Conservation (phyloP, 2,888 invertebrate genomes). For the Crioceris asparagi region DNA sequence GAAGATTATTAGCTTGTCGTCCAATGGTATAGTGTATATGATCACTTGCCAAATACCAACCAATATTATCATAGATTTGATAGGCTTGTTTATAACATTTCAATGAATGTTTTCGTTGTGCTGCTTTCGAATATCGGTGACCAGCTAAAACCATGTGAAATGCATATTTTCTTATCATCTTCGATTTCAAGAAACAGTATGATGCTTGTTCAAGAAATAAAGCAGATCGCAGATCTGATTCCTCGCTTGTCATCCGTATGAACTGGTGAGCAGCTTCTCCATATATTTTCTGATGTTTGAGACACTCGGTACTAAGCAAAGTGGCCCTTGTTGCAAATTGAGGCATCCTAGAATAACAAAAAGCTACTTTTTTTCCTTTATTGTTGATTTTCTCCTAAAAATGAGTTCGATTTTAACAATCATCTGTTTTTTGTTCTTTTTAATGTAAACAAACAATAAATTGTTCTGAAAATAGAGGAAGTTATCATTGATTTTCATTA, state of each 20-base stretch:
- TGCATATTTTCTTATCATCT: constrained; percentile 84
- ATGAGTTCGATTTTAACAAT: no score
- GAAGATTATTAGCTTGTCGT: constrained; percentile 74
- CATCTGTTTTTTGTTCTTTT: no score
- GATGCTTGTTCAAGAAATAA: constrained; percentile 91
- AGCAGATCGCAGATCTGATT: constrained; percentile 92
- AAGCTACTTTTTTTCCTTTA: no score
- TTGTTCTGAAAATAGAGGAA: neutral
- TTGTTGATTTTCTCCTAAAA: no score
- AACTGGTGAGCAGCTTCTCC: constrained; percentile 92
- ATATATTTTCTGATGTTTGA: constrained; percentile 65
- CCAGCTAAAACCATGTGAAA: constrained; percentile 96
- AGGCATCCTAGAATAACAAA: constrained; percentile 53
- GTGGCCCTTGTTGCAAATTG: constrained; percentile 90
- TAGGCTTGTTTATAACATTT: constrained; percentile 87
- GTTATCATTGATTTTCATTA: neutral
- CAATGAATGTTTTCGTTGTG: constrained; percentile 84
- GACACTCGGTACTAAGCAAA: constrained; percentile 76
- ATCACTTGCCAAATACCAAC: constrained; percentile 89
- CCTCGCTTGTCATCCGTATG: constrained; percentile 92
- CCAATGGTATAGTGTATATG: constrained; percentile 93
- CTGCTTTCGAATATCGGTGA: constrained; percentile 87
- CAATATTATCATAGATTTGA: constrained; percentile 59
- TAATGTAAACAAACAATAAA: no score
- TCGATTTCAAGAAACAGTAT: constrained; percentile 70